Percentiles rank a stretch among this genome's conserved stretches.
These are phyloP conservation scores for Neosalanx taihuensis DNA, from an alignment of 2,797 vertebrate species.

Conservation along the genomic window DNA sequence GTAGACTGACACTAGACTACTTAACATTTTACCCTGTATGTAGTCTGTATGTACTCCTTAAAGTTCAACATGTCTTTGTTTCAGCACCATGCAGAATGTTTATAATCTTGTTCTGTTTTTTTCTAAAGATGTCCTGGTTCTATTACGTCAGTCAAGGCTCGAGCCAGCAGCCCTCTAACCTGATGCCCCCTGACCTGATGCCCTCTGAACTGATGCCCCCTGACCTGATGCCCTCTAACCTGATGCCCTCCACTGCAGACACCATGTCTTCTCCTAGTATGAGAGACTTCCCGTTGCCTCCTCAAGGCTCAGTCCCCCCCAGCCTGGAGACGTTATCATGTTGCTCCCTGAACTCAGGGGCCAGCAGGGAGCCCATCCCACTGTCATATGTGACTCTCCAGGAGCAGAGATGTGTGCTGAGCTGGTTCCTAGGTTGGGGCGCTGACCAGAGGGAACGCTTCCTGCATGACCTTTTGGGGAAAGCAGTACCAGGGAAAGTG, in stretches of 20 bases:
- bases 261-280: constrained; percentile 25
- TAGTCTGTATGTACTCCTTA: no score
- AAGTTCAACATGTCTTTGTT: no score
- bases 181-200: constrained; percentile 4
- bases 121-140: constrained; percentile 70
- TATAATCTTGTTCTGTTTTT: constrained; percentile 6
- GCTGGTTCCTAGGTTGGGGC: constrained; percentile 85
- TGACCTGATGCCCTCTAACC: constrained; percentile 10
- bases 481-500: constrained; percentile 87
- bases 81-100: constrained; percentile 2
- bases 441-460: constrained; percentile 78
- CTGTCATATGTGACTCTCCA: constrained; percentile 83
- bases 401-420: constrained; percentile 85
- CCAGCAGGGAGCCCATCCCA: constrained; percentile 47
- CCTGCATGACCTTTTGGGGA: constrained; percentile 82
- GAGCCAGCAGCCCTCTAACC: constrained; percentile 31
- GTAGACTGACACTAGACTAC: no score
- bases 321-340: constrained; percentile 65
- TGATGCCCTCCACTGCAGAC: constrained; percentile 23
- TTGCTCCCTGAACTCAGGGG: constrained; percentile 40
- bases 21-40: no score
- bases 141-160: constrained; percentile 54
- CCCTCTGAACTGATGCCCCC: constrained; percentile 21
- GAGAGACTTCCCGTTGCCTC: constrained; percentile 54
- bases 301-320: constrained; percentile 51